Evolutionary conservation across 1,140 invertebrate genomes (phyloP), one percentile per base, ranked within the genome.

Genomic region (Cotesia vestalis): DNA sequence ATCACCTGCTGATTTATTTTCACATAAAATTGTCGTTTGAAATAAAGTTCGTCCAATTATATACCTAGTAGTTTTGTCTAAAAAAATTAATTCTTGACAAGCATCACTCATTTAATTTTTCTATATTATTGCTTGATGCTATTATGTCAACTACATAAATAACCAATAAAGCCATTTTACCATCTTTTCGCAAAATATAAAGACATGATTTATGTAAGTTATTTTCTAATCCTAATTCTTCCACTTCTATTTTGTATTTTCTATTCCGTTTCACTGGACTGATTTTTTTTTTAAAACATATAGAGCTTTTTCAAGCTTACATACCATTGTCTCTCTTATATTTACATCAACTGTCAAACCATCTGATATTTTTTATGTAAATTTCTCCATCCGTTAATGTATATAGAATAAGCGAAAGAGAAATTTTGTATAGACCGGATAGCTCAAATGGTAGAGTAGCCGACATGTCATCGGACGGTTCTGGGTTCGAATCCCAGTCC

Each of bases 351-450:
- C 69, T 69, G 4, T 61, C 60, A 53, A 66, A 27, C 75, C 80
- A 8, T 79, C 72, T 4, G 83, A 83, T 62, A 79, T 80, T 68
- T 68, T 79, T 75, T 83, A 88, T 87, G 67, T 82, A 87, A 4
- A 88, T 81, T 20, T 86, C 81, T 74, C 80, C 79, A 38, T 85
- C 69, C 8, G n/a, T n/a, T n/a, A n/a, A n/a, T n/a, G n/a, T n/a
- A n/a, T n/a, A n/a, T n/a, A n/a, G n/a, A n/a, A n/a, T n/a, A n/a
- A n/a, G n/a, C n/a, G n/a, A n/a, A n/a, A n/a, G n/a, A n/a, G n/a
- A n/a, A n/a, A n/a, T n/a, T n/a, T n/a, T n/a, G n/a, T n/a, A n/a
- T n/a, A n/a, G n/a, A n/a, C n/a, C n/a, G n/a, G n/a, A n/a, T n/a
- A n/a, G n/a, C n/a, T n/a, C n/a, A n/a, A n/a, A n/a, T n/a, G n/a